Evolutionary conservation across 1,140 invertebrate species (phyloP).

Genomic region (Aphaenogaster floridana): DNA sequence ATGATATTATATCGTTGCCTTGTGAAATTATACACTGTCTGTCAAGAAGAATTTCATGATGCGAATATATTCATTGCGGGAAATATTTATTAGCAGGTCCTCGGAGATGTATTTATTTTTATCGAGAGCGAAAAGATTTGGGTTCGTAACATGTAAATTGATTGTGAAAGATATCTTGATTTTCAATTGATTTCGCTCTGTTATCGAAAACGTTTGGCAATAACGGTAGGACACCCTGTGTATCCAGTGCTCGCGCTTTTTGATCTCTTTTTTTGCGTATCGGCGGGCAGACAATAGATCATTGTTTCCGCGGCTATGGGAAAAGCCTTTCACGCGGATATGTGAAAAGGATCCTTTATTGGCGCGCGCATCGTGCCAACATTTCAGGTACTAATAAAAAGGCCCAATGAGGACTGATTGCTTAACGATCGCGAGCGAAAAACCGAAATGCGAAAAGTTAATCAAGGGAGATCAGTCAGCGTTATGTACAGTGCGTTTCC

Average conservation of each 20-base stretch:
- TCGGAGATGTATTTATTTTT: neutral
- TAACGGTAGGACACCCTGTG: slow-evolving; percentile 21
- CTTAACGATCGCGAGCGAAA: slow-evolving; percentile 20
- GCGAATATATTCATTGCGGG: neutral
- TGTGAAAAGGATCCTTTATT: slow-evolving; percentile 56
- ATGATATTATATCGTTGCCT: neutral
- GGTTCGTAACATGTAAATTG: neutral
- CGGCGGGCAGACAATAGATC: slow-evolving; percentile 52
- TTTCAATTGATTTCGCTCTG: slow-evolving; percentile 3
- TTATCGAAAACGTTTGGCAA: neutral
- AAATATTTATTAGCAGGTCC: neutral
- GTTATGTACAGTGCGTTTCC: neutral
- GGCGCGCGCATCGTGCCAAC: slow-evolving; percentile 21
- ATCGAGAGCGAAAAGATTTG: neutral
- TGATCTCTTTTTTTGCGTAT: slow-evolving; percentile 60
- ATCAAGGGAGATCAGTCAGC: slow-evolving; percentile 28
- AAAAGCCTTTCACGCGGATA: slow-evolving; percentile 47
- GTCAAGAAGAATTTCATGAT: neutral
- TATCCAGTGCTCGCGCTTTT: slow-evolving; percentile 44
- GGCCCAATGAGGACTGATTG: slow-evolving; percentile 49
- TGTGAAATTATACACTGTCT: neutral
- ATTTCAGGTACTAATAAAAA: slow-evolving; percentile 48
- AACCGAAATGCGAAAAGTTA: slow-evolving; percentile 25
- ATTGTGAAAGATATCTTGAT: neutral
- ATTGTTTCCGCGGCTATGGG: slow-evolving; percentile 56